Evolutionary conservation across 1,140 invertebrate species (phyloP), one percentile per base, ranked within the genome.

Genomic region (Trachymyrmex cornetzi): DNA sequence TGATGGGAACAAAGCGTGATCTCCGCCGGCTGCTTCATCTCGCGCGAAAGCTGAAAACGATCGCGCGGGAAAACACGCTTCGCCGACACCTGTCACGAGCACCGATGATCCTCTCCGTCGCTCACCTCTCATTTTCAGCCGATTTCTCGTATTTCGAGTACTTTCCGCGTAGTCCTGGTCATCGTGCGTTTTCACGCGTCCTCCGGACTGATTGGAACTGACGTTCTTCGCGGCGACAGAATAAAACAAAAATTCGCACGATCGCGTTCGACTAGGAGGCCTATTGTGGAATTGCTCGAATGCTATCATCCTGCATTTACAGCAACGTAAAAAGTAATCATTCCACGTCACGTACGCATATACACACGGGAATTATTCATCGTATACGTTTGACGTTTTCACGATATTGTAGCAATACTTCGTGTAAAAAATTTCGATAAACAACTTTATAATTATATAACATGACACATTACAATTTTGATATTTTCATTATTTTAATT

Each of bases 111-210:
- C 87, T 87, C 87, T 90, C 87, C 88, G 82, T 90, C 90, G 89
- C 80, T 91, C 89, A 86, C 89, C 90, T 91, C 89, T 90, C 90
- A 88, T 91, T 91, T 91, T 91, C 90, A 90, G 79, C 89, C 90
- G 89, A 91, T 91, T 91, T 91, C 89, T 90, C 90, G 77, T 88
- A 88, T 90, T 88, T 90, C 89, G 86, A 90, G 89, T 84, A 85
- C 69, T 85, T 87, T 74, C 81, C 66, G 77, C 55, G 16, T 80
- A 74, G 80, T 53, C 69, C 55, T 72, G 88, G 48, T 48, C 71
- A 69, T 22, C 44, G 63, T 55, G 59, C 61, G 48, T 64, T 88
- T 86, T 77, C 88, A 75, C 79, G 53, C 57, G 57, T 59, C 64
- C 50, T 74, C 61, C 67, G 66, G 77, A 77, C 85, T 61, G 74